These are phyloP conservation scores for Ammodytes marinus DNA, from an alignment of 2,113 vertebrate species.

Conservation along the genomic window DNA sequence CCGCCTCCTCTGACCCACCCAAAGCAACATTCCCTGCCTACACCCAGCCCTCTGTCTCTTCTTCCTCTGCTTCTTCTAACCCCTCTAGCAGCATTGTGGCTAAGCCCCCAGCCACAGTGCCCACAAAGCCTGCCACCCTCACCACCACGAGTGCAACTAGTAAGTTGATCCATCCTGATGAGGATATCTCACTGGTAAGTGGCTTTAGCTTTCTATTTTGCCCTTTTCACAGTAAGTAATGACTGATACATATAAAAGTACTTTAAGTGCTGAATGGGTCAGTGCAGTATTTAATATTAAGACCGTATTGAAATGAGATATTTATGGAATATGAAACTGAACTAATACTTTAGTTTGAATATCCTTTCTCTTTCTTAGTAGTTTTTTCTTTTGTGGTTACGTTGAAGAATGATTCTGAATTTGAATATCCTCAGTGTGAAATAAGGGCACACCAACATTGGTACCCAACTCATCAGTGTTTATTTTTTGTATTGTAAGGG, in stretches of 20 bases:
- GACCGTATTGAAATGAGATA: neutral
- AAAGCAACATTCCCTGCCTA: constrained; percentile 99
- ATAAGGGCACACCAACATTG: constrained; percentile 58
- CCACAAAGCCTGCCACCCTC: constrained; percentile 98
- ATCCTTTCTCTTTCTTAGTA: constrained; percentile 28
- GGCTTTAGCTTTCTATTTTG: constrained; percentile 80
- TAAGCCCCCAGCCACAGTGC: constrained; percentile 94
- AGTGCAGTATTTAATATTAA: neutral
- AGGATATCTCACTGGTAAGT: constrained; percentile 99
- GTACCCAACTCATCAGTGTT: constrained; percentile 55
- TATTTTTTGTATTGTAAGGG: constrained; percentile 61
- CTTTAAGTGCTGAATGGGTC: neutral
- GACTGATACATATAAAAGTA: constrained; percentile 67
- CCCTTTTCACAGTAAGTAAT: constrained; percentile 89
- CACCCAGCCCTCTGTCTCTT: constrained; percentile 93
- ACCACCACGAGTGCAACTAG: constrained; percentile 99
- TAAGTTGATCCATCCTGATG: constrained; percentile 99
- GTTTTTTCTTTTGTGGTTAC: constrained; percentile 54
- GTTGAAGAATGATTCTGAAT: constrained; percentile 62
- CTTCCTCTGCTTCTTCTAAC: constrained; percentile 92
- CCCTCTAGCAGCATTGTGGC: constrained; percentile 96
- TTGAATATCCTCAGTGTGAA: constrained; percentile 65
- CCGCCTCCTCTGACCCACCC: constrained; percentile 91
- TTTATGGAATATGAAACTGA: neutral
- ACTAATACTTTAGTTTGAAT: constrained; percentile 1